Percentiles rank a stretch among this genome's conserved stretches.
Evolutionary conservation across 2,888 invertebrate species (phyloP).

Genomic region (Leucoptera coffeella): DNA sequence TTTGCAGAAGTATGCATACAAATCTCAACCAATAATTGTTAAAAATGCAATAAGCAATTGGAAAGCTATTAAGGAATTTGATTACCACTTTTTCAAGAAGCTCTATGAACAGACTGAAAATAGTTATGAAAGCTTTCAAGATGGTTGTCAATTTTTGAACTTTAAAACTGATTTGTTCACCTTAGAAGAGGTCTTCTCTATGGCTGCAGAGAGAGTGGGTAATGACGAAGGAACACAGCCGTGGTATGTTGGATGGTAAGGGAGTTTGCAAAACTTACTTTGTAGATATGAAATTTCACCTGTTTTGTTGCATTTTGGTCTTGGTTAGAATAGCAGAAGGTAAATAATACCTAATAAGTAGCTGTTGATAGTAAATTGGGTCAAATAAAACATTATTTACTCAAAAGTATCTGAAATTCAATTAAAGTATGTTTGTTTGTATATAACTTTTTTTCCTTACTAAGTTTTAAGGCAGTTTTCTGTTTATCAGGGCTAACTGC

Average conservation of each 20-base stretch:
- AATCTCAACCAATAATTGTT: slow-evolving; percentile 72
- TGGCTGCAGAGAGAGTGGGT: slow-evolving; percentile 60
- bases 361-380: not conserved
- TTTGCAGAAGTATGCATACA: slow-evolving; percentile 68
- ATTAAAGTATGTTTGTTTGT: not conserved
- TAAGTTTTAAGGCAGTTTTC: slow-evolving; percentile 10
- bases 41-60: slow-evolving; percentile 70
- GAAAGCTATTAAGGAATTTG: slow-evolving; percentile 65
- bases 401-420: too few species aligned
- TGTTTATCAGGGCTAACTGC: slow-evolving; percentile 68
- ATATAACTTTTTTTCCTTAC: not conserved
- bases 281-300: not conserved
- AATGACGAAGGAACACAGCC: slow-evolving; percentile 59
- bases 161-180: slow-evolving; percentile 77
- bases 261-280: not conserved
- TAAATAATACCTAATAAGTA: too few species aligned
- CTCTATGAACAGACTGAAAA: slow-evolving; percentile 63
- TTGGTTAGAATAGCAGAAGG: too few species aligned
- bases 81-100: slow-evolving; percentile 61
- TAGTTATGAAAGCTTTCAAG: slow-evolving; percentile 66
- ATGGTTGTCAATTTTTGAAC: slow-evolving; percentile 82
- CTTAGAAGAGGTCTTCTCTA: slow-evolving; percentile 69
- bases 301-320: not conserved
- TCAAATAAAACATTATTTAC: too few species aligned
- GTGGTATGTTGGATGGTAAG: slow-evolving; percentile 90